Percentiles rank a stretch among this genome's conserved stretches.
Evolutionary conservation across 2,113 vertebrate species (phyloP).

Genomic region (Apeltes quadracus): DNA sequence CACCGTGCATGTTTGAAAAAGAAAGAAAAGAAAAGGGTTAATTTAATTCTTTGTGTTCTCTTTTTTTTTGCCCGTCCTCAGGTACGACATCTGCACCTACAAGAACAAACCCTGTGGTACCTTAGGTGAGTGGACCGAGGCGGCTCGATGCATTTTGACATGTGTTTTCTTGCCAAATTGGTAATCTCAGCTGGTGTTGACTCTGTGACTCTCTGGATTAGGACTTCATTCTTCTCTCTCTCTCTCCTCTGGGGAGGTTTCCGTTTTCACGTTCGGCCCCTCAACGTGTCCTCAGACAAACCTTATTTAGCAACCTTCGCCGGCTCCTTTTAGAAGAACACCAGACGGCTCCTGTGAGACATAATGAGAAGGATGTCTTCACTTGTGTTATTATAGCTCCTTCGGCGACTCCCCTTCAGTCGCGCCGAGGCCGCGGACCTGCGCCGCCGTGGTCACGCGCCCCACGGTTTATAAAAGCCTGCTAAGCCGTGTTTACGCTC

Average conservation of each 20-base stretch:
- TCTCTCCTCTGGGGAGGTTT: slow-evolving; percentile 35
- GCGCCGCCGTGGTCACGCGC: slow-evolving; percentile 28
- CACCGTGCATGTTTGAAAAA: slow-evolving; percentile 1
- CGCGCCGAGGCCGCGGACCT: slow-evolving; percentile 16
- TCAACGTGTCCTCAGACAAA: slow-evolving; percentile 57
- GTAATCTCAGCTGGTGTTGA: slow-evolving; percentile 16
- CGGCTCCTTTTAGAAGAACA: slow-evolving; percentile 21
- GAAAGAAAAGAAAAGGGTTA: not conserved
- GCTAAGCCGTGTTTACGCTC: slow-evolving; percentile 68
- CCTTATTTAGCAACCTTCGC: slow-evolving; percentile 40
- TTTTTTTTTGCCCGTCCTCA: slow-evolving; percentile 72
- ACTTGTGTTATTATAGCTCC: slow-evolving; percentile 58
- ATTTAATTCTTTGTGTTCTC: slow-evolving; percentile 35
- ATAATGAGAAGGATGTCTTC: slow-evolving; percentile 63
- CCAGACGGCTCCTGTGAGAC: slow-evolving; percentile 49
- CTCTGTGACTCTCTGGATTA: slow-evolving; percentile 12
- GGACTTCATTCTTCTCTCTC: slow-evolving; percentile 11
- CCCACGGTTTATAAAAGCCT: slow-evolving; percentile 32
- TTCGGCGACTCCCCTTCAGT: slow-evolving; percentile 9
- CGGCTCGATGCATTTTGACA: not conserved
- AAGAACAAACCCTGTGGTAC: slow-evolving; percentile 99
- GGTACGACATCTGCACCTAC: slow-evolving; percentile 99
- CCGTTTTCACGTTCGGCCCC: slow-evolving; percentile 26
- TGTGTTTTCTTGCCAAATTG: slow-evolving; percentile 20
- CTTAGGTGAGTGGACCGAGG: slow-evolving; percentile 86